Conservation (phyloP, 2,113 vertebrate genomes). For the Hemiscyllium ocellatum region DNA sequence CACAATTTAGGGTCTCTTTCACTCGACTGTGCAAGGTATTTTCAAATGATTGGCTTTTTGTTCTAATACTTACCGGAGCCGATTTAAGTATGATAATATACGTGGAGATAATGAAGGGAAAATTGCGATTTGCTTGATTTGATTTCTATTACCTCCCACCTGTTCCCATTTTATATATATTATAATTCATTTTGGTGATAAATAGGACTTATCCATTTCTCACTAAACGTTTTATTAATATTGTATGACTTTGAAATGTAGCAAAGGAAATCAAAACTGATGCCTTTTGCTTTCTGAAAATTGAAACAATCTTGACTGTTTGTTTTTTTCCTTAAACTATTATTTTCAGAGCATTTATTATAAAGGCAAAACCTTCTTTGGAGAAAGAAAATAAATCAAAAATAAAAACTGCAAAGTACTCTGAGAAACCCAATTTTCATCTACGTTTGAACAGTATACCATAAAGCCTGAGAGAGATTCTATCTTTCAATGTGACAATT, state of each 20-base stretch:
- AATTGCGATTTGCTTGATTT: background rate
- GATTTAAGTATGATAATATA: background rate
- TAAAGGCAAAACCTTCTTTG: background rate
- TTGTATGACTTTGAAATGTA: background rate
- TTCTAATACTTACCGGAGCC: background rate
- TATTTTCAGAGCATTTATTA: background rate
- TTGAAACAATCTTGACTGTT: background rate
- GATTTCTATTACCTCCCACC: conserved; percentile 1
- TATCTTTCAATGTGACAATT: background rate
- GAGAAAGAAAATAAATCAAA: background rate
- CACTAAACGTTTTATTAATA: conserved; percentile 14
- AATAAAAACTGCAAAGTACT: background rate
- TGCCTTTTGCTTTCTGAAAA: background rate
- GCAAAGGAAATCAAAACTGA: background rate
- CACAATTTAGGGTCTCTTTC: background rate
- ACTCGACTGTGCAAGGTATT: background rate
- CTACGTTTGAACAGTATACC: background rate
- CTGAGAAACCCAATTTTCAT: background rate
- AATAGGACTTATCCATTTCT: background rate
- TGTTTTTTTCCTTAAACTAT: background rate
- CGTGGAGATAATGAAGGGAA: background rate
- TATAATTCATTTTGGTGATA: background rate
- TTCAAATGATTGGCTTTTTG: background rate
- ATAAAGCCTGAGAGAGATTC: background rate
- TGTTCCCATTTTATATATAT: background rate